Base-by-base conservation (phyloP, 1,140 invertebrate species). In the Harpegnathos saltator region DNA sequence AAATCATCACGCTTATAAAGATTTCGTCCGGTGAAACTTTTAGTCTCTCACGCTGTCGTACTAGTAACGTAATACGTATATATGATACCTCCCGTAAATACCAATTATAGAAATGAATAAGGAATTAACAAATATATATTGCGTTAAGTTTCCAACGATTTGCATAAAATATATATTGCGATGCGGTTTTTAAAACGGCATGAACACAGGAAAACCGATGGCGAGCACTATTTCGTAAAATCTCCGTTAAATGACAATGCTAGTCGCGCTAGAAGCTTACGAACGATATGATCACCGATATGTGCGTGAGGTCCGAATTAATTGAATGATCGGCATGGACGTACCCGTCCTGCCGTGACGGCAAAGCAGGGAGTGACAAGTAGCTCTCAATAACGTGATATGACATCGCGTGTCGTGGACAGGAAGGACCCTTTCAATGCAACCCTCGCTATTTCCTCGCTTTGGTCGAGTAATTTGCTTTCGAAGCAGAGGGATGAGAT, bases 341-440 rank as follows among this genome's bases (percentile, higher is more conserved):
- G 74, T 88, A 75, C 80, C 80, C 86, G 85, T 91, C 80, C 87
- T 85, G 84, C 62, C 82, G 73, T 87, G 73, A 85, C 78, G 85
- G 83, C 80, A 89, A 85, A 88, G 86, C 86, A 82, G 86, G 86
- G 87, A 90, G 88, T 89, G 91, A 92, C 89, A 91, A 92, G 90
- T 90, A 89, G 88, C 90, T 91, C 91, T 92, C 89, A 84, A 92
- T 91, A 90, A 90, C 89, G 82, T 86, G 89, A 91, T 85, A 87
- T 92, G 90, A 92, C 91, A 87, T 91, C 83, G 89, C 87, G 86
- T 92, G 91, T 87, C 86, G 85, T 88, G 88, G 91, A 92, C 90
- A 90, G 88, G 87, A 91, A 92, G 91, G 89, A 91, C 91, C 88
- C 88, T 90, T 89, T 89, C 90, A 85, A 89, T 89, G 85, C 86